phyloP scores from a whole-genome alignment of 2,113 vertebrate species.

The Xiphophorus hellerii region DNA sequence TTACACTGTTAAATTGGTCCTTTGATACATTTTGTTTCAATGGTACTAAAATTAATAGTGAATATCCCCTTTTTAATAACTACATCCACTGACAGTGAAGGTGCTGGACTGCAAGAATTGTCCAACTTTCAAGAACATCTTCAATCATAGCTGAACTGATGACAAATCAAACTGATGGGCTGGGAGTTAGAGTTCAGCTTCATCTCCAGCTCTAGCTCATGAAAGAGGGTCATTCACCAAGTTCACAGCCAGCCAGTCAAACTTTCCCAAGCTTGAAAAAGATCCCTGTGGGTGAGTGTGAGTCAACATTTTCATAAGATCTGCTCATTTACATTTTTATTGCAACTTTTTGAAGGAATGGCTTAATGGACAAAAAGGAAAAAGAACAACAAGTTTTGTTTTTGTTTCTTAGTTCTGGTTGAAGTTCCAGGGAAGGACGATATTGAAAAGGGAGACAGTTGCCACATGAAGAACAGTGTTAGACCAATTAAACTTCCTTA shows the following conservation, averaged over 20 bases:
- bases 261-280: slow-evolving; percentile 11
- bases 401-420: background rate
- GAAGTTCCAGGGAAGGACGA: background rate
- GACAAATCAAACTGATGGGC: background rate
- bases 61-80: background rate
- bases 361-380: background rate
- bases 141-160: slow-evolving; percentile 8
- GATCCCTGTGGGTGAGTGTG: slow-evolving; percentile 25
- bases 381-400: rapidly evolving
- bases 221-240: slow-evolving; percentile 43
- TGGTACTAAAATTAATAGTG: background rate
- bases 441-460: background rate
- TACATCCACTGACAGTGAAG: background rate
- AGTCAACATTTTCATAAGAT: slow-evolving; percentile 41
- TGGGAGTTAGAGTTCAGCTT: slow-evolving; percentile 5
- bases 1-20: too few species aligned
- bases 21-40: background rate
- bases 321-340: slow-evolving; percentile 19
- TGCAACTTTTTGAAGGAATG: slow-evolving; percentile 7
- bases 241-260: slow-evolving; percentile 19
- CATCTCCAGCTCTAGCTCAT: slow-evolving; percentile 4
- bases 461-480: background rate
- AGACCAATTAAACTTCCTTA: background rate
- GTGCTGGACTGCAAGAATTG: slow-evolving; percentile 16
- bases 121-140: slow-evolving; percentile 40